These are phyloP conservation scores for Haemorhous mexicanus DNA, from an alignment of 2,113 vertebrate genomes.

Conservation along the genomic window DNA sequence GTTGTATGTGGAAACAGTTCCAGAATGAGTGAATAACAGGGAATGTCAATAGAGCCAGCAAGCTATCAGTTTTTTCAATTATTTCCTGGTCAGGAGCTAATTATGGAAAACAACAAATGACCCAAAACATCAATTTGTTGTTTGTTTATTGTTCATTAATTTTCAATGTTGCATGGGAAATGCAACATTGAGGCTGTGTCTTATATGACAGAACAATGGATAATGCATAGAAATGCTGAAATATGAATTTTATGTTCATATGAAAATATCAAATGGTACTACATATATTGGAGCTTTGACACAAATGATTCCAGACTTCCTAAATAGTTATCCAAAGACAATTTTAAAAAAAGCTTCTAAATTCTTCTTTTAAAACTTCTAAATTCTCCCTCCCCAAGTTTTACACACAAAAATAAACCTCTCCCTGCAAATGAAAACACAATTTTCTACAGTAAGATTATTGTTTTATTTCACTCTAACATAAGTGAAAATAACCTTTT, in stretches of 20 bases:
- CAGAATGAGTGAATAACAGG: background rate
- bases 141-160: background rate
- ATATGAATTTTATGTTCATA: background rate
- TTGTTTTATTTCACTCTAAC: background rate
- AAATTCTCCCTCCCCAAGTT: background rate
- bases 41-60: background rate
- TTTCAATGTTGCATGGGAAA: background rate
- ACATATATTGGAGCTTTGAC: background rate
- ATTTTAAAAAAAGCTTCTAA: background rate
- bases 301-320: background rate
- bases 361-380: background rate
- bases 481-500: background rate
- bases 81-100: background rate
- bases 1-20: background rate
- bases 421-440: background rate
- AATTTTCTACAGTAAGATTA: background rate
- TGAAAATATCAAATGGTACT: background rate
- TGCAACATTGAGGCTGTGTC: background rate
- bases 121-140: background rate
- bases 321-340: background rate
- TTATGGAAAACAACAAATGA: background rate
- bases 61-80: background rate
- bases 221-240: background rate
- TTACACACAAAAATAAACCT: background rate
- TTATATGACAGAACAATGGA: background rate